Conservation (phyloP, 2,888 invertebrate genomes). For the Coelinius sp. region DNA sequence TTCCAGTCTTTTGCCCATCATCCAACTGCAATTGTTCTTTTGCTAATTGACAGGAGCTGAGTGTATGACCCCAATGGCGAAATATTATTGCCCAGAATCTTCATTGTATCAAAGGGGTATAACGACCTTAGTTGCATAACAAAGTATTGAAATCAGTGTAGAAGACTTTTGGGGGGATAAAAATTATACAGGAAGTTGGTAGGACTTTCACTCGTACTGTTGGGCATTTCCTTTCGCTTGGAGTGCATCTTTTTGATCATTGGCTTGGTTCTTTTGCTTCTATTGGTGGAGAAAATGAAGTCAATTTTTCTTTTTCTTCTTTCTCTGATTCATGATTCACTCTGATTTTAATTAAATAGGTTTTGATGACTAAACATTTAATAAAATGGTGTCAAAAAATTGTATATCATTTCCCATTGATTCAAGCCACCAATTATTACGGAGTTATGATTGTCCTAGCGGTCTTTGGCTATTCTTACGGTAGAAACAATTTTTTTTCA, state of each 20-base stretch:
- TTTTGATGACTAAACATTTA: not conserved
- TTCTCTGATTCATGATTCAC: too few species aligned
- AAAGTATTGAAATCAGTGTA: constrained; percentile 45
- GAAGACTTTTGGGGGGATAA: constrained; percentile 36
- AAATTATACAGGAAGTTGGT: constrained; percentile 54
- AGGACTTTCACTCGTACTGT: constrained; percentile 61
- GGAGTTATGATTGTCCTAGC: constrained; percentile 66
- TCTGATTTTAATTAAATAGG: not conserved
- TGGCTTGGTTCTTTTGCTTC: not conserved
- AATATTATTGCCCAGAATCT: constrained; percentile 30
- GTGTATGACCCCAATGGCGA: constrained; percentile 43
- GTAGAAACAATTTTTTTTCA: constrained; percentile 66
- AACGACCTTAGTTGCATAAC: constrained; percentile 56
- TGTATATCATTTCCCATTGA: not conserved
- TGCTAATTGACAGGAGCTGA: constrained; percentile 13
- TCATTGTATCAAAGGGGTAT: constrained; percentile 32
- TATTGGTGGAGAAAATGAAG: not conserved
- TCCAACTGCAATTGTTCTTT: not conserved
- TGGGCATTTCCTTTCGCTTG: not conserved
- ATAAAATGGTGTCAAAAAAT: not conserved
- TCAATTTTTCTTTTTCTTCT: not conserved
- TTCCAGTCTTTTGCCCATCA: not conserved
- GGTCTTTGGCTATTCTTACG: constrained; percentile 67
- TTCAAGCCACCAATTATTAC: constrained; percentile 57
- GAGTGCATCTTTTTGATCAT: not conserved